phyloP scores from a whole-genome alignment of 2,113 vertebrate genomes.

The Stomatorhinus ivindoensis region DNA sequence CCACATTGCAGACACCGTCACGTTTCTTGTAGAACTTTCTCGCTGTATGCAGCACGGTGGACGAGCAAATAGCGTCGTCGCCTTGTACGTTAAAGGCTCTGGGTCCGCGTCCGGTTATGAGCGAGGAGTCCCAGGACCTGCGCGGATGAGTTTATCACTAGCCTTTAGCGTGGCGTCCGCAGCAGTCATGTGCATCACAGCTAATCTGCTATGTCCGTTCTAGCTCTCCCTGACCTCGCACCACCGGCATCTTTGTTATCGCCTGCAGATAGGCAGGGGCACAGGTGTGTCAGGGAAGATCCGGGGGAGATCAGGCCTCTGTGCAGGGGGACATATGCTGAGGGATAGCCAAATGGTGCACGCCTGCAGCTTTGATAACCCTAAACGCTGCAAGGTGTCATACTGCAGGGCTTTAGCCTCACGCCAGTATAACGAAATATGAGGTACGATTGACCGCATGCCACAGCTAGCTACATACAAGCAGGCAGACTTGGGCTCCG shows the following conservation, averaged over 20 bases:
- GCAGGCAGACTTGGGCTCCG: not conserved
- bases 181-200: not conserved
- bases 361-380: not conserved
- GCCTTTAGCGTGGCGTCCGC: not conserved
- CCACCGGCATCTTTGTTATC: not conserved
- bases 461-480: not conserved
- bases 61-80: not conserved
- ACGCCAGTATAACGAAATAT: conserved; percentile 3
- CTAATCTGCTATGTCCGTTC: not conserved
- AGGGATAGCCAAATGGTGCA: conserved; percentile 10
- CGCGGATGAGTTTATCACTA: not conserved
- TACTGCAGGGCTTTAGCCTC: not conserved
- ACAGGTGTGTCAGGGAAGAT: not conserved
- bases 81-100: not conserved
- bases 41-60: not conserved
- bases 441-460: not conserved
- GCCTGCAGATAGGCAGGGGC: not conserved
- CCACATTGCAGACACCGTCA: not conserved
- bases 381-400: conserved; percentile 8
- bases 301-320: not conserved
- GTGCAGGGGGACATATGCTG: conserved; percentile 1
- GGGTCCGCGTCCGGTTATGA: not conserved
- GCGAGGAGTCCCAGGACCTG: not conserved
- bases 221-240: not conserved
- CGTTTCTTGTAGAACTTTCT: not conserved